Base-by-base conservation (phyloP, 1,140 invertebrate genomes). In the Drosophila lowei region DNA sequence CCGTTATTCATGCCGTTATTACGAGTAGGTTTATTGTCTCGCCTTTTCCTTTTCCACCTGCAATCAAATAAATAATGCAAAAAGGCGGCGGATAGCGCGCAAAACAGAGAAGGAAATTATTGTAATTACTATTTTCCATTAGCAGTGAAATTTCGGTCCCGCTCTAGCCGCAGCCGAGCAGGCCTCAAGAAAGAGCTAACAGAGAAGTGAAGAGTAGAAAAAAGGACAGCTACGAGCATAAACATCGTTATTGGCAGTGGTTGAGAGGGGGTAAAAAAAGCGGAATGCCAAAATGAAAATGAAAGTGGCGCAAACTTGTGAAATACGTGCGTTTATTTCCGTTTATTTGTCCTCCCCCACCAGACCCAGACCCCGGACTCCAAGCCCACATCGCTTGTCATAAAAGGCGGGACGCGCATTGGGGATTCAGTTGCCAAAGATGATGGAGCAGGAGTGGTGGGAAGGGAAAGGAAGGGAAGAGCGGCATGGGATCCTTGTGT, bases 51-150 rank as follows among this genome's bases (percentile, higher is more conserved):
- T 62, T 41, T 38, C 44, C 66, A 75, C 62, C 63, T 75, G 56
- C 56, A 75, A 67, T 38, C 28, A 38, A 48, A 70, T 70, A 76
- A 77, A 76, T 76, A 76, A 76, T 76, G 56, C 63, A 77, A 76
- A 76, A 68, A 47, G 63, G 46, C 59, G 46, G 23, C 50, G 16
- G 41, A 47, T 49, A 58, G 50, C 34, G 38, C 41, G 23, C 9
- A 66, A 13, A 41, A 63, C 13, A 25, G 34, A 42, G 41, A 28
- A 15, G 28, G 44, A 83, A 81, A 86, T 83, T 61, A 88, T 85
- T 85, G 81, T 85, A 86, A 85, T 85, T 85, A 81, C 83, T 85
- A 78, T 86, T 85, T 84, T 85, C 81, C 81, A 86, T 85, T 85
- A 85, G 77, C 76, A 68, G 42, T 23, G 64, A 76, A 73, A 65